A percentile compares a stretch with the other conserved stretches of the same genome.
phyloP scores from a whole-genome alignment of 2,888 invertebrate genomes.

The Metopia argyrocephala region DNA sequence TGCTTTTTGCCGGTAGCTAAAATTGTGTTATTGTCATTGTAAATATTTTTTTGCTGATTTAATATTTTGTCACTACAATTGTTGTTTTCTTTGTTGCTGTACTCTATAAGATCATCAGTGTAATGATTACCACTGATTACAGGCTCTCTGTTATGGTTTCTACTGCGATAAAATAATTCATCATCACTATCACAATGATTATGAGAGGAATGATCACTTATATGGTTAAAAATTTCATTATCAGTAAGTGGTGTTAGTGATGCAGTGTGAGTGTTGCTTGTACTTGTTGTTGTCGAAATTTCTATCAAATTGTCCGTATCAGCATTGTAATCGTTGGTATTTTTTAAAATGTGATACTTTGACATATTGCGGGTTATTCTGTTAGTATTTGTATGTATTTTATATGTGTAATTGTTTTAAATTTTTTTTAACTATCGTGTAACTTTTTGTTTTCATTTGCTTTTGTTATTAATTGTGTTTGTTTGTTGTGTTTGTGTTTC shows the following conservation, averaged over 20 bases:
- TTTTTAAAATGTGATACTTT: constrained; percentile 72
- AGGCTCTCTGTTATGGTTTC: constrained; percentile 33
- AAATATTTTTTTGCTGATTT: constrained; percentile 45
- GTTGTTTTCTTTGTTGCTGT: constrained; percentile 61
- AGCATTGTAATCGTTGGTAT: constrained; percentile 49
- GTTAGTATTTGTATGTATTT: background rate
- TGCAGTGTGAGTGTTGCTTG: constrained; percentile 45
- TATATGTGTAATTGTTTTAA: background rate
- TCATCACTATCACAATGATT: constrained; percentile 20
- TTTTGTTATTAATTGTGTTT: too few species aligned
- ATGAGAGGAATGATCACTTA: background rate
- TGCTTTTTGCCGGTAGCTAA: constrained; percentile 49
- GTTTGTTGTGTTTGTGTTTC: too few species aligned
- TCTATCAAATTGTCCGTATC: constrained; percentile 59
- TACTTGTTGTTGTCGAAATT: background rate
- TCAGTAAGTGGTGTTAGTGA: background rate
- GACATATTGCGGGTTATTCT: constrained; percentile 67
- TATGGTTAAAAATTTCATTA: background rate
- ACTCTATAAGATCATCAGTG: constrained; percentile 61
- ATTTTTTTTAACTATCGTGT: too few species aligned
- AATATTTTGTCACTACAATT: constrained; percentile 27
- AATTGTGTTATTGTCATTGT: constrained; percentile 47
- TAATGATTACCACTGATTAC: constrained; percentile 32
- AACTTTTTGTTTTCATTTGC: too few species aligned
- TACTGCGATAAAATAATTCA: constrained; percentile 15